phyloP scores from a whole-genome alignment of 53 echinoderm and acorn worm species.

The Stichopus horrens region DNA sequence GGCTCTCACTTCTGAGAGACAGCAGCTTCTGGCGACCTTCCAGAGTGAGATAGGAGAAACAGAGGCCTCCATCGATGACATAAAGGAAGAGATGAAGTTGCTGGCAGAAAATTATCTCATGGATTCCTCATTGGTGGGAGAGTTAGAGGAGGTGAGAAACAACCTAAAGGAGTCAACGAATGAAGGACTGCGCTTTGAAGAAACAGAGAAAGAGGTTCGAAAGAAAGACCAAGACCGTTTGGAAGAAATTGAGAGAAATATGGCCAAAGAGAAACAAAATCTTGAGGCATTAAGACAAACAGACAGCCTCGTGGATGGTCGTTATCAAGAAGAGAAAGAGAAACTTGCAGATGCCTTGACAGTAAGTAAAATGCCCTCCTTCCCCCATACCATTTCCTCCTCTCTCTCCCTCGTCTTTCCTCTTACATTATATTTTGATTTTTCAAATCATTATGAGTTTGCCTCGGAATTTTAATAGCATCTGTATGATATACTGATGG shows the following conservation, averaged over 20 bases:
- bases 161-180: constrained; percentile 41
- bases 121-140: constrained; percentile 30
- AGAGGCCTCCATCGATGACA: constrained; percentile 53
- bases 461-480: too few relatives aligned
- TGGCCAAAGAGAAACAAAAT: constrained; percentile 53
- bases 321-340: constrained; percentile 69
- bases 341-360: constrained; percentile 67
- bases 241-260: constrained; percentile 51
- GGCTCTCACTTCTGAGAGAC: neutral
- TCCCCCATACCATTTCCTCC: neutral
- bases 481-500: too few relatives aligned
- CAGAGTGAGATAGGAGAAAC: constrained; percentile 51
- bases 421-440: too few relatives aligned
- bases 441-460: too few relatives aligned
- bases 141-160: constrained; percentile 55
- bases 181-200: constrained; percentile 44
- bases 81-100: constrained; percentile 38
- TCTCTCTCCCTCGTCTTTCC: neutral
- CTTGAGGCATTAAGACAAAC: constrained; percentile 75
- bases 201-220: constrained; percentile 54
- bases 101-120: constrained; percentile 37
- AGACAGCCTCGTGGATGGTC: constrained; percentile 72
- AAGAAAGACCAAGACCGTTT: constrained; percentile 51
- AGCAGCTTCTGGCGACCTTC: constrained; percentile 14
- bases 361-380: constrained; percentile 34